Percentiles rank a stretch among this genome's conserved stretches.
Evolutionary conservation across 2,888 invertebrate genomes (phyloP).

Genomic region (Steinernema scapterisci): DNA sequence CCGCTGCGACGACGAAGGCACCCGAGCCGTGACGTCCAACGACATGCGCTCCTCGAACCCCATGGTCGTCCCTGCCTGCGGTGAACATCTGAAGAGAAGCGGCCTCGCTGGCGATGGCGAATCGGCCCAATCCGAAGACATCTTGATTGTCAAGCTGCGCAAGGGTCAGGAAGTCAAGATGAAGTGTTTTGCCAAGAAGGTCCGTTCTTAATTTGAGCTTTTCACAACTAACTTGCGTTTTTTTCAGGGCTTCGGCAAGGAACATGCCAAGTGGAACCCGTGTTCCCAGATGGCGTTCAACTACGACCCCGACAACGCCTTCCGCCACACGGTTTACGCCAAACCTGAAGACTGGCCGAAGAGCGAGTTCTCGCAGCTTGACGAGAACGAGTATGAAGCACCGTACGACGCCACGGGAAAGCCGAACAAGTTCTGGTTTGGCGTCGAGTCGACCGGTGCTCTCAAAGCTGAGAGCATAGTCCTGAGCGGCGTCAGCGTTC

Average conservation of each 20-base stretch:
- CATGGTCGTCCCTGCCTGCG: conserved; percentile 53
- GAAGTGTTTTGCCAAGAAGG: conserved; percentile 93
- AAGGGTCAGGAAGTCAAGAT: conserved; percentile 90
- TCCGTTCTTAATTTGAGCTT: too few species aligned
- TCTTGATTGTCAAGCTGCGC: conserved; percentile 77
- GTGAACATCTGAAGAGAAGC: conserved; percentile 40
- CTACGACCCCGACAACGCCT: conserved; percentile 96
- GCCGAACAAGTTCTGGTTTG: conserved; percentile 94
- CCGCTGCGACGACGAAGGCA: conserved; percentile 90
- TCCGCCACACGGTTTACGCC: conserved; percentile 82
- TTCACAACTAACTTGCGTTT: background rate
- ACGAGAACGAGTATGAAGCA: conserved; percentile 87
- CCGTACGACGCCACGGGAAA: conserved; percentile 91
- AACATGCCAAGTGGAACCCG: conserved; percentile 99
- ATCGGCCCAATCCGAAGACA: conserved; percentile 70
- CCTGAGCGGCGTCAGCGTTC: conserved; percentile 85
- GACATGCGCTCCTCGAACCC: conserved; percentile 74
- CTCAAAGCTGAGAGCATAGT: conserved; percentile 95
- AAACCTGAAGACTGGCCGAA: conserved; percentile 72
- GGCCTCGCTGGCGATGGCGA: conserved; percentile 40
- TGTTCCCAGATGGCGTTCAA: conserved; percentile 97
- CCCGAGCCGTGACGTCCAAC: conserved; percentile 92
- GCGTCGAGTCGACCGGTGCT: conserved; percentile 93
- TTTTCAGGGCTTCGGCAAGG: conserved; percentile 83
- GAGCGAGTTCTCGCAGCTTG: conserved; percentile 41